phyloP scores from a whole-genome alignment of 2,888 invertebrate genomes.

The Tachina grossa region DNA sequence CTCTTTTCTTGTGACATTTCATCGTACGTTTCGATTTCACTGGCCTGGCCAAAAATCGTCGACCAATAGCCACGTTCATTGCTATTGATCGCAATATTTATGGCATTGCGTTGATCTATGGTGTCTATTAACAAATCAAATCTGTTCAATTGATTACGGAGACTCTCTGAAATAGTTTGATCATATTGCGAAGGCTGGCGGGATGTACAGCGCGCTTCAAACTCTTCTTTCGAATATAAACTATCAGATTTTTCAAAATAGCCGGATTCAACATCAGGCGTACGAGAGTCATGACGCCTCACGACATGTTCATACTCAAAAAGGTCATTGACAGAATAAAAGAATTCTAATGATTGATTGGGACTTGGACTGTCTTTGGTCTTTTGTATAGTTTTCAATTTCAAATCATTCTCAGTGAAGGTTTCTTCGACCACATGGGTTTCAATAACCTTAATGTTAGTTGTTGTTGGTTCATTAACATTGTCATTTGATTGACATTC shows the following conservation, averaged over 20 bases:
- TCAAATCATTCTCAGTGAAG: conserved; percentile 35
- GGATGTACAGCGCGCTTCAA: conserved; percentile 69
- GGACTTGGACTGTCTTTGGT: conserved; percentile 65
- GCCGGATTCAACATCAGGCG: conserved; percentile 78
- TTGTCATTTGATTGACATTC: conserved; percentile 57
- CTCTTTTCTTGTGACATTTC: conserved; percentile 74
- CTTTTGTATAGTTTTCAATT: conserved; percentile 32
- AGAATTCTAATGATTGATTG: conserved; percentile 78
- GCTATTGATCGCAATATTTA: conserved; percentile 52
- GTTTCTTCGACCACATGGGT: conserved; percentile 46
- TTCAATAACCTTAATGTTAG: conserved; percentile 59
- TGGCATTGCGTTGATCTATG: conserved; percentile 65
- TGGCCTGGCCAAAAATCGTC: conserved; percentile 75
- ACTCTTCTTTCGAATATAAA: conserved; percentile 78
- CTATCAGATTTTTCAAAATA: conserved; percentile 79
- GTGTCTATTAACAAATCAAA: conserved; percentile 76
- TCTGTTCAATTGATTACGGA: conserved; percentile 76
- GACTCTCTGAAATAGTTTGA: conserved; percentile 75
- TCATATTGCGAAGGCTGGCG: conserved; percentile 66
- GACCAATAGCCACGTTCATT: conserved; percentile 75
- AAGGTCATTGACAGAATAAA: conserved; percentile 78
- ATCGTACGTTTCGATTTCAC: conserved; percentile 72
- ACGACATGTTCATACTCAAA: conserved; percentile 77
- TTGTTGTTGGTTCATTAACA: conserved; percentile 54
- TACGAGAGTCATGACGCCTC: conserved; percentile 75